Conservation (phyloP, 2,113 vertebrate species). For the Chitala chitala region DNA sequence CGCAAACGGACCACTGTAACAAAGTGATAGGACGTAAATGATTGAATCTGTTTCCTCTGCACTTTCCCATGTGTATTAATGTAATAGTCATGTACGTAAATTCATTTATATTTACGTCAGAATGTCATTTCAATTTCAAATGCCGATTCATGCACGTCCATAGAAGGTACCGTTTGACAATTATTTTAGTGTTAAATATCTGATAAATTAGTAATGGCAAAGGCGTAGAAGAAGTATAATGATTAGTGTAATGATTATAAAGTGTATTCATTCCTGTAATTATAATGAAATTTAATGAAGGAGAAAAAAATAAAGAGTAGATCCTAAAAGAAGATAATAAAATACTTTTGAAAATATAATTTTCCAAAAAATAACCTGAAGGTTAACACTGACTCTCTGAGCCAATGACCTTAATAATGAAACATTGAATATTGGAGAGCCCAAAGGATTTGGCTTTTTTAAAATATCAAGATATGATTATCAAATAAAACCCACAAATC, state of each 20-base stretch:
- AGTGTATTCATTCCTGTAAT: background rate
- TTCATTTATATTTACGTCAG: background rate
- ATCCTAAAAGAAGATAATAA: background rate
- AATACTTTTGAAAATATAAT: background rate
- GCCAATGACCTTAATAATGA: too few relatives aligned
- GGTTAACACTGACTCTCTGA: background rate
- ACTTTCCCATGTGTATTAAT: background rate
- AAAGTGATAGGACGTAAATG: background rate
- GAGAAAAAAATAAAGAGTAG: background rate
- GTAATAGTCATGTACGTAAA: background rate
- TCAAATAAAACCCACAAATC: too few relatives aligned
- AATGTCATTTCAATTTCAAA: background rate
- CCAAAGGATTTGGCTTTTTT: too few relatives aligned
- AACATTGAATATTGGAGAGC: too few relatives aligned
- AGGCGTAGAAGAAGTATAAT: background rate
- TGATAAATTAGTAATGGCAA: background rate
- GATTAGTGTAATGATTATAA: background rate
- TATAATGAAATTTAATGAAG: too few relatives aligned
- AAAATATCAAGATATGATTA: too few relatives aligned
- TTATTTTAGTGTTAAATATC: background rate
- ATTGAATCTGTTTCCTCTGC: background rate
- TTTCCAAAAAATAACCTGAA: background rate
- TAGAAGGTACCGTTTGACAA: background rate
- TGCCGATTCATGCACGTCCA: background rate
- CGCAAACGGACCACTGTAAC: background rate